These are phyloP conservation scores for Callospermophilus lateralis DNA, from an alignment of 2,113 vertebrate genomes.

Conservation along the genomic window DNA sequence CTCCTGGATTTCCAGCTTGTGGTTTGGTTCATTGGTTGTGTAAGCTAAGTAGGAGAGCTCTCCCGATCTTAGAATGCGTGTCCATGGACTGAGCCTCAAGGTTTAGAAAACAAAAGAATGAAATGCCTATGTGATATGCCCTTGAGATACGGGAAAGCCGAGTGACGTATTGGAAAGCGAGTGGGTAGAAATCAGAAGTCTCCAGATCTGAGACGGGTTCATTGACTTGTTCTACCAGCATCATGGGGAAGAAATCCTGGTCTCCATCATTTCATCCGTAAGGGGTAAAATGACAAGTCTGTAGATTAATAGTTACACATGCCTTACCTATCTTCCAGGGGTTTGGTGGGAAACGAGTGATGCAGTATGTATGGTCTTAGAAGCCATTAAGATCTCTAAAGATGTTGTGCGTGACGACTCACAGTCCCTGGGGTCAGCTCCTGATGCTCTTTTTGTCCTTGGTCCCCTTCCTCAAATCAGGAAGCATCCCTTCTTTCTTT, in stretches of 20 bases:
- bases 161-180: accelerated
- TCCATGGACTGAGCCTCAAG: neutral
- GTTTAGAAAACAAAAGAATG: neutral
- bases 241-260: too few species aligned
- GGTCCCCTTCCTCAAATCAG: neutral
- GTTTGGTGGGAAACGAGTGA: neutral
- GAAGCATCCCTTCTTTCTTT: neutral
- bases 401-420: too few species aligned
- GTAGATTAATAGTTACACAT: neutral
- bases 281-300: neutral
- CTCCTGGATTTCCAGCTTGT: neutral
- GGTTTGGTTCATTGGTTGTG: neutral
- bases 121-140: neutral
- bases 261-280: neutral
- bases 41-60: neutral
- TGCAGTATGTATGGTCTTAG: too few species aligned
- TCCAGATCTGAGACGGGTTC: neutral
- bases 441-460: neutral
- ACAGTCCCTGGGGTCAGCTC: accelerated
- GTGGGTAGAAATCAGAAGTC: neutral
- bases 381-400: neutral
- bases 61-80: neutral
- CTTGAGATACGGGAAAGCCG: neutral
- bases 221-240: neutral
- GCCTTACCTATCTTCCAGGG: neutral